phyloP scores from a whole-genome alignment of 2,113 vertebrate species.

The Shinisaurus crocodilurus region DNA sequence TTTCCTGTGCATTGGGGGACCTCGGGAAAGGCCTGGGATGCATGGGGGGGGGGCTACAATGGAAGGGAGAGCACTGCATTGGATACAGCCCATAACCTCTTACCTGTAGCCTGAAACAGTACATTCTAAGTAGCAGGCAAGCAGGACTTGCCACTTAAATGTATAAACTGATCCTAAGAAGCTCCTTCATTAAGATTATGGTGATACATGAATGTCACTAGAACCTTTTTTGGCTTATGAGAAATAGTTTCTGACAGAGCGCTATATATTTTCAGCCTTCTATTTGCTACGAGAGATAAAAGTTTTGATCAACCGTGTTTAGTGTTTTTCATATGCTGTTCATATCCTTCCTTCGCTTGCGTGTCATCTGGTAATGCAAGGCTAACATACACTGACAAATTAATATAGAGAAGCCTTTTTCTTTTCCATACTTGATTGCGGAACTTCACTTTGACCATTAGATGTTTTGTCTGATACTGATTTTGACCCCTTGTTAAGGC shows the following conservation, averaged over 20 bases:
- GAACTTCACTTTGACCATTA: not conserved
- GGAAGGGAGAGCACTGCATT: not conserved
- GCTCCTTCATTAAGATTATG: not conserved
- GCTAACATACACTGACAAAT: not conserved
- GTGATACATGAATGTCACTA: not conserved
- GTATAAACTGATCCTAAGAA: not conserved
- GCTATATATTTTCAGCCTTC: not conserved
- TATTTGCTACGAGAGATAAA: not conserved
- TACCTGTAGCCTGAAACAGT: not conserved
- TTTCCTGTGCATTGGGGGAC: not conserved
- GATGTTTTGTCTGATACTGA: not conserved
- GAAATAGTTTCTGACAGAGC: not conserved
- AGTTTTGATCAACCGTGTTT: not conserved
- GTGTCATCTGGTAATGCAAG: constrained; percentile 14
- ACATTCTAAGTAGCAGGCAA: not conserved
- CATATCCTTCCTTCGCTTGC: constrained; percentile 15
- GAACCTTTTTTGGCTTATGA: not conserved
- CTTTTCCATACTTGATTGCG: too few species aligned
- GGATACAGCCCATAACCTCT: not conserved
- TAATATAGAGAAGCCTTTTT: not conserved
- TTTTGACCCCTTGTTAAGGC: not conserved
- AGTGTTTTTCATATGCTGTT: not conserved
- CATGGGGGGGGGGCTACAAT: not conserved
- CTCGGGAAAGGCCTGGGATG: not conserved
- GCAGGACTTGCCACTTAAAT: not conserved